phyloP scores from a whole-genome alignment of 2,113 vertebrate species.

The Rattus norvegicus region DNA sequence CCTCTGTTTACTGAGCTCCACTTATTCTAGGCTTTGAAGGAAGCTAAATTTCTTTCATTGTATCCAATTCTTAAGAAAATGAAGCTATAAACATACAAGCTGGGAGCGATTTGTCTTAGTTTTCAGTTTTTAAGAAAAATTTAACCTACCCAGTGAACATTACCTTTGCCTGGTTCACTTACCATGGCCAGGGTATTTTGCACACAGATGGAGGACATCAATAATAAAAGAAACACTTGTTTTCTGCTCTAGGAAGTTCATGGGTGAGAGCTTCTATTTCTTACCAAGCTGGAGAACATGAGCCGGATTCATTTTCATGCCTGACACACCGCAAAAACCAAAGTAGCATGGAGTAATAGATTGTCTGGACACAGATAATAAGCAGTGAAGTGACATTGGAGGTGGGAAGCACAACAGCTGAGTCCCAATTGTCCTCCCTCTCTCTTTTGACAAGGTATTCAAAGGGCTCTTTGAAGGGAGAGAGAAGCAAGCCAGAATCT shows the following conservation, averaged over 20 bases:
- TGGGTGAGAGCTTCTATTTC: background rate
- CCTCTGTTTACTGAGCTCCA: background rate
- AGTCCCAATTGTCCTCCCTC: background rate
- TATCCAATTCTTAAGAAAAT: background rate
- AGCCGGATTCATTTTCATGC: background rate
- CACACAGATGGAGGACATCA: background rate
- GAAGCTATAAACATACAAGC: background rate
- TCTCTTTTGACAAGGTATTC: background rate
- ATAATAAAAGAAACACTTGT: background rate
- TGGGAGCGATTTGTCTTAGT: background rate
- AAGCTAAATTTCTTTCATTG: background rate
- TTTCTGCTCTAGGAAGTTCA: background rate
- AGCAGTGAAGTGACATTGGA: background rate
- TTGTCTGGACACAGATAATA: background rate
- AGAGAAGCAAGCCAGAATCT: background rate
- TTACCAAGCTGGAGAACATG: background rate
- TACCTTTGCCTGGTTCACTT: background rate
- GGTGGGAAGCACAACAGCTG: background rate
- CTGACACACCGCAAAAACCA: background rate
- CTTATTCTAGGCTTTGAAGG: background rate
- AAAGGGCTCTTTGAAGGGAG: background rate
- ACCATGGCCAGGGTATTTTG: background rate
- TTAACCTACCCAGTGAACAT: background rate
- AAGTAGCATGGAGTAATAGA: background rate
- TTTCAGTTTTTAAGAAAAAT: slow-evolving; percentile 34